Base-by-base conservation (phyloP, 1,140 invertebrate species). In the Chlorops oryzae region DNA sequence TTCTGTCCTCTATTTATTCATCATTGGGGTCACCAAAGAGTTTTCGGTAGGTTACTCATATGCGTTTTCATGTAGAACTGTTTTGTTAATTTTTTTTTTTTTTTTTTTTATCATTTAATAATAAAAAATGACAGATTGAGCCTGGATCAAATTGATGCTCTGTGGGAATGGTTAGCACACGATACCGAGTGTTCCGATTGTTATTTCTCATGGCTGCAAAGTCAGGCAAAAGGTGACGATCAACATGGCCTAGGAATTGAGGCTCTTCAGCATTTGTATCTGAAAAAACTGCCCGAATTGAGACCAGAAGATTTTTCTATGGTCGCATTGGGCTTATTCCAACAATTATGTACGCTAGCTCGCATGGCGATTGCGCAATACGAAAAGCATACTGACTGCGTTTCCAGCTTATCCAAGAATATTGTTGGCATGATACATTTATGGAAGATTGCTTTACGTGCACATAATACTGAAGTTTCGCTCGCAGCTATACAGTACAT, bases 401-500 rank as follows among this genome's bases (percentile, higher is more conserved):
- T 72, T 62, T 45, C 77, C 64, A 56, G 77, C 20, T 59, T 55
- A 24, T 74, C 74, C 0, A 74, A 82, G 4, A 83, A 84, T 53
- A 78, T 85, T 17, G 80, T 88, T 22, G 90, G 89, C 12, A 94
- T 95, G 86, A 87, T 92, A 72, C 90, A 95, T 62, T 73, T 96
- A 17, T 96, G 92, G 92, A 88, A 87, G 67, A 94, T 96, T 53
- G 92, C 92, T 1, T 73, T 96, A 1, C 77, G 86, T 54, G 90
- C 91, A 1, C 85, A 85, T 52, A 93, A 87, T 66, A 92, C 89
- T 77, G 91, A 96, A 70, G 92, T 96, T 1, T 94, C 90, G 52
- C 86, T 94, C 81, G 86, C 90, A 5, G 91, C 92, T 1, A 96
- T 95, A 50, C 90, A 95, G 63, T 92, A 92, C 65, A 76, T 96